Evolutionary conservation across 1,140 invertebrate genomes (phyloP).

Genomic region (Pogonomyrmex barbatus): DNA sequence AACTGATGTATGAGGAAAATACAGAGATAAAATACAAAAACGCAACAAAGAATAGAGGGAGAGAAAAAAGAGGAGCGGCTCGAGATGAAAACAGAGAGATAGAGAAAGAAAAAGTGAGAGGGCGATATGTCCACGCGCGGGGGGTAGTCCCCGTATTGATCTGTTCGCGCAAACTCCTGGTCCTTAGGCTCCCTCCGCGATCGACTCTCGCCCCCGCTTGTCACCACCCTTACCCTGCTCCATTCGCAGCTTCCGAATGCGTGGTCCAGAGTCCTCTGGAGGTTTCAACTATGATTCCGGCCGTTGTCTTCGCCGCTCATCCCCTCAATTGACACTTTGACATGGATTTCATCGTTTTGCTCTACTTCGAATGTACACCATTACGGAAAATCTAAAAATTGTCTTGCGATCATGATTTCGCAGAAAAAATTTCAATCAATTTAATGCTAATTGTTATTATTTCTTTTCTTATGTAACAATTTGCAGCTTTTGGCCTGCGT

Average conservation of each 20-base stretch:
- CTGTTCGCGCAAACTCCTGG: slow-evolving; percentile 84
- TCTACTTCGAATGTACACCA: not conserved
- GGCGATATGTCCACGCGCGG: slow-evolving; percentile 79
- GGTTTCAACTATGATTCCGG: slow-evolving; percentile 53
- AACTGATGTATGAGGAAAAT: not conserved
- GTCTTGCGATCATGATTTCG: not conserved
- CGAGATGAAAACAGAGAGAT: slow-evolving; percentile 55
- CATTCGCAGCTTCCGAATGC: slow-evolving; percentile 47
- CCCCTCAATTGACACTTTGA: slow-evolving; percentile 13
- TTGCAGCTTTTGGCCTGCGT: not conserved
- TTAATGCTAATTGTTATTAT: not conserved
- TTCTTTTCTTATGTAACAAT: not conserved
- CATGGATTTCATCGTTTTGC: not conserved
- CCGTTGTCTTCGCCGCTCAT: not conserved
- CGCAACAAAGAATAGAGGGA: not conserved
- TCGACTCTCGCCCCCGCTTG: slow-evolving; percentile 30
- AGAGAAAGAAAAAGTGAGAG: slow-evolving; percentile 54
- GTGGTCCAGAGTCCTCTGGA: slow-evolving; percentile 52
- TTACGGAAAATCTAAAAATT: not conserved
- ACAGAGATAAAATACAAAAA: slow-evolving; percentile 24
- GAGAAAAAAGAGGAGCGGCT: slow-evolving; percentile 3
- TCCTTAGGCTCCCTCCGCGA: slow-evolving; percentile 75
- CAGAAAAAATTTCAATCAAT: not conserved
- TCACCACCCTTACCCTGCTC: slow-evolving; percentile 14
- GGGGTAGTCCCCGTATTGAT: slow-evolving; percentile 81